Conservation (phyloP, 2,888 invertebrate species). For the Crematogaster levior region DNA sequence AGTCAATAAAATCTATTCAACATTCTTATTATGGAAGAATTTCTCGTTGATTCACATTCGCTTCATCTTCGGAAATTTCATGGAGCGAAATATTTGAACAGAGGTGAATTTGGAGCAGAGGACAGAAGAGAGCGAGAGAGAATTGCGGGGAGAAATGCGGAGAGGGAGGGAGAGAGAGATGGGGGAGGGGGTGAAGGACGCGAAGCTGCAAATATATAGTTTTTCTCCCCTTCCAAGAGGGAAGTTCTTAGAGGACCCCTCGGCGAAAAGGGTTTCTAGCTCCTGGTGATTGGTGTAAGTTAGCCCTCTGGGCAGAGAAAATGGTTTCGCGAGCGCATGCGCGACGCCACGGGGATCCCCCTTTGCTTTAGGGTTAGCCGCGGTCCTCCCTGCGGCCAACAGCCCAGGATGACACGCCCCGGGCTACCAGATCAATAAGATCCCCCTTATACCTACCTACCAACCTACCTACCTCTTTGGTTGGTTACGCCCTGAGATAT, state of each 20-base stretch:
- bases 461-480: constrained; percentile 78
- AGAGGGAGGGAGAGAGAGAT: not conserved
- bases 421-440: constrained; percentile 86
- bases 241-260: constrained; percentile 73
- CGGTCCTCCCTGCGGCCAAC: constrained; percentile 86
- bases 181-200: not conserved
- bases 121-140: constrained; percentile 57
- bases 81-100: constrained; percentile 63
- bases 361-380: constrained; percentile 84
- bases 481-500: constrained; percentile 82
- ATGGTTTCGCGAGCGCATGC: constrained; percentile 78
- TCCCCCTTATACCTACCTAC: constrained; percentile 81
- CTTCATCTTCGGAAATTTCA: constrained; percentile 52
- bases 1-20: not conserved
- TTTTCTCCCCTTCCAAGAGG: constrained; percentile 68
- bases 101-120: constrained; percentile 59
- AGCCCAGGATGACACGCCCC: constrained; percentile 86
- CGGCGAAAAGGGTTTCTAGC: constrained; percentile 81
- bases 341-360: constrained; percentile 79
- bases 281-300: constrained; percentile 85
- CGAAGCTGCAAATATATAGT: constrained; percentile 55
- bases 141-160: not conserved
- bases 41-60: constrained; percentile 12
- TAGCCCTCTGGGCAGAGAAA: constrained; percentile 83
- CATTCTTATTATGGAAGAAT: not conserved